Conservation (phyloP, 2,113 vertebrate genomes). For the Cynoglossus semilaevis region DNA sequence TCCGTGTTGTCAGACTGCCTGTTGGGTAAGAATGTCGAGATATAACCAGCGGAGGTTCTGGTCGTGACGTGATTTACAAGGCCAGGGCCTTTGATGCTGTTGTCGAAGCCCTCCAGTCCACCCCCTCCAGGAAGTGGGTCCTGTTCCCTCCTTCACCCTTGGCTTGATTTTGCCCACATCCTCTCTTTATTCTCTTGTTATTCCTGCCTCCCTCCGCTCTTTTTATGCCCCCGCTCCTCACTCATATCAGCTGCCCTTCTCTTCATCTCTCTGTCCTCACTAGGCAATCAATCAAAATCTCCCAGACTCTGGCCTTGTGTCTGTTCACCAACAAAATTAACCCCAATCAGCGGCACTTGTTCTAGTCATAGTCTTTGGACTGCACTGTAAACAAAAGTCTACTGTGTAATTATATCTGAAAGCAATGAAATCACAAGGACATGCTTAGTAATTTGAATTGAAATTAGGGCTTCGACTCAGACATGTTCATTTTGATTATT, state of each 20-base stretch:
- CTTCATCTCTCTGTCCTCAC: background rate
- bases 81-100: constrained; percentile 42
- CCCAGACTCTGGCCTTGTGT: constrained; percentile 9
- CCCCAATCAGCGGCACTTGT: constrained; percentile 25
- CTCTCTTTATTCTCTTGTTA: constrained; percentile 13
- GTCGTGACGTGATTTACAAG: constrained; percentile 52
- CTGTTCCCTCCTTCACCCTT: constrained; percentile 19
- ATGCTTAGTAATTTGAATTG: too few relatives aligned
- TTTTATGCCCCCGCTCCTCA: constrained; percentile 4
- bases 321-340: constrained; percentile 21
- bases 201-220: background rate
- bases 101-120: constrained; percentile 48
- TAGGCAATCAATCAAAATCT: constrained; percentile 31
- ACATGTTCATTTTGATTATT: too few relatives aligned
- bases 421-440: background rate
- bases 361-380: constrained; percentile 8
- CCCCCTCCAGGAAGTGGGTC: constrained; percentile 15
- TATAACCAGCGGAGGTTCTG: constrained; percentile 28
- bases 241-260: constrained; percentile 19
- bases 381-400: constrained; percentile 18
- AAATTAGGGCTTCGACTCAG: too few relatives aligned
- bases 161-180: constrained; percentile 13
- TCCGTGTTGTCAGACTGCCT: constrained; percentile 11
- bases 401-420: constrained; percentile 17
- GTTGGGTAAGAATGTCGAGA: constrained; percentile 29